phyloP scores from a whole-genome alignment of 1,140 invertebrate species.

The Gonioctena quinquepunctata region DNA sequence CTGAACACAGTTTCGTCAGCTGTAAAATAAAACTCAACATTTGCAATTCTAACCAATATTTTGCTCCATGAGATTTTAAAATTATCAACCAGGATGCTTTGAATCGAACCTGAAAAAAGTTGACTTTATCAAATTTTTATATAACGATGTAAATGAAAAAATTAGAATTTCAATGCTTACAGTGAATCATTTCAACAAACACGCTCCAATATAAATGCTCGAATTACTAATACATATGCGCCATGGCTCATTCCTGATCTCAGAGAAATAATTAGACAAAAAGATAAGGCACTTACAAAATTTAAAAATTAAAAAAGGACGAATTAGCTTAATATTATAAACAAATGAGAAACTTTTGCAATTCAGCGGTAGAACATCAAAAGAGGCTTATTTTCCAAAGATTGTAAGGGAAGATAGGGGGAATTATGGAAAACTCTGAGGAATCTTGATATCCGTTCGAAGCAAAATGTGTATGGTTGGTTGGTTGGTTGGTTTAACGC shows the following conservation, averaged over 20 bases:
- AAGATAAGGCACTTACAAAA: neutral
- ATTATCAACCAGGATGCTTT: neutral
- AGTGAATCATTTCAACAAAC: neutral
- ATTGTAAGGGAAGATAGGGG: neutral
- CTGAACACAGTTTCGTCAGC: neutral
- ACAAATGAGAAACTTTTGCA: neutral
- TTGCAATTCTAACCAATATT: neutral
- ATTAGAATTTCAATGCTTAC: neutral
- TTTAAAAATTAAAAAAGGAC: no score
- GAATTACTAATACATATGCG: no score
- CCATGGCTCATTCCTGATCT: no score
- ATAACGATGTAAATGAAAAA: neutral
- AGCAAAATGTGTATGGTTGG: no score
- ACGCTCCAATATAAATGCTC: neutral
- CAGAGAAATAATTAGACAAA: neutral
- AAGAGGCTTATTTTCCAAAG: neutral
- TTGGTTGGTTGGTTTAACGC: no score
- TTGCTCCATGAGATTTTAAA: neutral
- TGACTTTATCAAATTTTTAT: neutral
- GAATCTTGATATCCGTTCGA: neutral
- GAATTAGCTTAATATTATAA: neutral
- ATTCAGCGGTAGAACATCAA: neutral
- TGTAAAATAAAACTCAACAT: neutral
- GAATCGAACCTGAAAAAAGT: neutral
- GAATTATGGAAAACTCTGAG: neutral